A percentile compares a stretch with the other conserved stretches of the same genome.
Evolutionary conservation across 1,140 invertebrate species (phyloP).

Genomic region (Procambarus virginalis): DNA sequence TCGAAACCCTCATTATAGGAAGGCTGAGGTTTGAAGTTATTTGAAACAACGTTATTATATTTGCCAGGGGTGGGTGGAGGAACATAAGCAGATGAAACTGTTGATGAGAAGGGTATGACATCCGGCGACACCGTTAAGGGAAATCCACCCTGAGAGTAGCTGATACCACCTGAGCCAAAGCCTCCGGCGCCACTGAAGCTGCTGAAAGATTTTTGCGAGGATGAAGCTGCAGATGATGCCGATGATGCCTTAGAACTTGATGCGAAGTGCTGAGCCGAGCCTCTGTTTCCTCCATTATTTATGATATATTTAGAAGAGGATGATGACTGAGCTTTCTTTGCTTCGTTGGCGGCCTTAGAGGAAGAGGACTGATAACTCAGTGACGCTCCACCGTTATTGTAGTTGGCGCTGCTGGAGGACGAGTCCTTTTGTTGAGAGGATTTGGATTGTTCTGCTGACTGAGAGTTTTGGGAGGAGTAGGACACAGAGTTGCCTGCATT

Average conservation of each 20-base stretch:
- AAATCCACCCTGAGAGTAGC: not conserved
- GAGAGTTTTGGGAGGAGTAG: slow-evolving; percentile 36
- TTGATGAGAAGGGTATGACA: slow-evolving; percentile 3
- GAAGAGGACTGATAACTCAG: slow-evolving; percentile 30
- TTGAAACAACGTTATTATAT: slow-evolving; percentile 2
- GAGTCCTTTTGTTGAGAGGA: slow-evolving; percentile 1
- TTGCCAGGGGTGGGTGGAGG: not conserved
- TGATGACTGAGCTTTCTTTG: slow-evolving; percentile 26
- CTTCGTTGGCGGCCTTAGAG: slow-evolving; percentile 15
- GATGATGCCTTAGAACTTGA: slow-evolving; percentile 29
- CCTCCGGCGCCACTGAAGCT: slow-evolving; percentile 18
- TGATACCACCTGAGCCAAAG: not conserved
- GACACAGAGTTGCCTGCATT: slow-evolving; percentile 1
- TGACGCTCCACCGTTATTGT: slow-evolving; percentile 20
- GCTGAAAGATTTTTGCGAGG: slow-evolving; percentile 25
- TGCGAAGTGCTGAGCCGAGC: not conserved
- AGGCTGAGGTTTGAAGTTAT: not conserved
- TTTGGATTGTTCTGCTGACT: slow-evolving; percentile 30
- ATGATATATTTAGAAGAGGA: slow-evolving; percentile 17
- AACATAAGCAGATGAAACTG: not conserved
- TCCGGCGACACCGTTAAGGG: not conserved
- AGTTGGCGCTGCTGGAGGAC: slow-evolving; percentile 10
- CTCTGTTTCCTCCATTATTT: slow-evolving; percentile 17
- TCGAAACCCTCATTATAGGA: slow-evolving; percentile 13
- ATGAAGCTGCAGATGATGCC: slow-evolving; percentile 29